Conservation (phyloP, 2,797 vertebrate genomes). For the Prunella strophiata region DNA sequence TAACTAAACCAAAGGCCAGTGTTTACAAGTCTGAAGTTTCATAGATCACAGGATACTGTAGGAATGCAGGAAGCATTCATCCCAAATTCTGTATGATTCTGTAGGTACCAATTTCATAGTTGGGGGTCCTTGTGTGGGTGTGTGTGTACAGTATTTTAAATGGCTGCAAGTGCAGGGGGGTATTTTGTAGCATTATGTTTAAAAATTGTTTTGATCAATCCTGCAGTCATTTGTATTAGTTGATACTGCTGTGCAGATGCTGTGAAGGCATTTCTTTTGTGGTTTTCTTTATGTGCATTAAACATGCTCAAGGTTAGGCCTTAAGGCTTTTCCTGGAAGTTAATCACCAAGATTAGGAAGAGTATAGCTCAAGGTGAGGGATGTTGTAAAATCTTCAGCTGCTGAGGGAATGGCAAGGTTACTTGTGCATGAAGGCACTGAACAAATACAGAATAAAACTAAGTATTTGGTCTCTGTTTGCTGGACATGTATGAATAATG, state of each 20-base stretch:
- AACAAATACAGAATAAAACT: neutral
- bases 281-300: neutral
- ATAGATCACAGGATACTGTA: neutral
- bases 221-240: neutral
- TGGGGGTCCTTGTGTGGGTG: neutral
- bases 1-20: neutral
- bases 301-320: neutral
- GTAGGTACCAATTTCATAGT: neutral
- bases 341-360: neutral
- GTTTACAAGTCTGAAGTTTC: neutral
- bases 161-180: neutral
- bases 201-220: neutral
- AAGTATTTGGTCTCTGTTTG: neutral
- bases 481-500: neutral
- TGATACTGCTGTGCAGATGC: neutral
- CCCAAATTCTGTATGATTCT: neutral
- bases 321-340: conserved; percentile 13
- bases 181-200: neutral
- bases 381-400: neutral
- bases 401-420: neutral
- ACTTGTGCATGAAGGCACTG: neutral
- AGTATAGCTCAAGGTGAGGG: conserved; percentile 15
- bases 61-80: neutral
- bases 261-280: neutral
- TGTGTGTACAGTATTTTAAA: neutral